A percentile compares a stretch with the other conserved stretches of the same genome.
These are phyloP conservation scores for Blera fallax DNA, from an alignment of 2,888 invertebrate genomes.

Conservation along the genomic window DNA sequence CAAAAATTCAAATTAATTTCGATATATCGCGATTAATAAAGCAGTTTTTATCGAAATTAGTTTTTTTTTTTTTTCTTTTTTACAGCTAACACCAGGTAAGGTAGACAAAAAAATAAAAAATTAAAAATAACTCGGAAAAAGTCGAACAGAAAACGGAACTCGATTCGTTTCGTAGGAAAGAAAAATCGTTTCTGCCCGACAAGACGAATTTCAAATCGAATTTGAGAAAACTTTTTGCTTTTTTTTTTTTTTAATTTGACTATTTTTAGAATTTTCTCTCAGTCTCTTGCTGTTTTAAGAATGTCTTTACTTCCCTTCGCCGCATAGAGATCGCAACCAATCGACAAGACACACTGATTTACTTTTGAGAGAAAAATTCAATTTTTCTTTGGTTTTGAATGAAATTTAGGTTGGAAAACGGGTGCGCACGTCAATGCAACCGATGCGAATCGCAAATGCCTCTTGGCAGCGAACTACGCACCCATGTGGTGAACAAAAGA, in stretches of 20 bases:
- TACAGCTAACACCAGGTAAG: constrained; percentile 6
- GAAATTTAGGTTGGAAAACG: neutral
- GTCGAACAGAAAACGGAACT: constrained; percentile 60
- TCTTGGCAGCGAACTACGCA: too few species aligned
- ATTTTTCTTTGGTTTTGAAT: constrained; percentile 32
- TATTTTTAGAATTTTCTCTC: constrained; percentile 66
- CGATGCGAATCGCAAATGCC: neutral
- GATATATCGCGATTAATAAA: neutral
- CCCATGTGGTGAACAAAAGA: too few species aligned
- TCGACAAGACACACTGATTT: neutral
- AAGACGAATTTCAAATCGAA: constrained; percentile 33
- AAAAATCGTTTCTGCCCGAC: constrained; percentile 63
- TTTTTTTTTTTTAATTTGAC: neutral
- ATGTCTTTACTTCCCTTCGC: constrained; percentile 10
- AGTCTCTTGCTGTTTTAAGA: constrained; percentile 24
- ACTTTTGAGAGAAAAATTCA: neutral
- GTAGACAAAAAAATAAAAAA: neutral
- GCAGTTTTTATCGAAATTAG: neutral
- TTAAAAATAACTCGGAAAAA: constrained; percentile 2
- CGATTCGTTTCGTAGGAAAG: constrained; percentile 67
- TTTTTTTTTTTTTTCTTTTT: too few species aligned
- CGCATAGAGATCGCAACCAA: neutral
- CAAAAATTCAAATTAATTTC: neutral
- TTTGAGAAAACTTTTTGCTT: constrained; percentile 19
- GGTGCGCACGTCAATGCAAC: constrained; percentile 28